Conservation (phyloP, 2,797 vertebrate species). For the Valencia hispanica region DNA sequence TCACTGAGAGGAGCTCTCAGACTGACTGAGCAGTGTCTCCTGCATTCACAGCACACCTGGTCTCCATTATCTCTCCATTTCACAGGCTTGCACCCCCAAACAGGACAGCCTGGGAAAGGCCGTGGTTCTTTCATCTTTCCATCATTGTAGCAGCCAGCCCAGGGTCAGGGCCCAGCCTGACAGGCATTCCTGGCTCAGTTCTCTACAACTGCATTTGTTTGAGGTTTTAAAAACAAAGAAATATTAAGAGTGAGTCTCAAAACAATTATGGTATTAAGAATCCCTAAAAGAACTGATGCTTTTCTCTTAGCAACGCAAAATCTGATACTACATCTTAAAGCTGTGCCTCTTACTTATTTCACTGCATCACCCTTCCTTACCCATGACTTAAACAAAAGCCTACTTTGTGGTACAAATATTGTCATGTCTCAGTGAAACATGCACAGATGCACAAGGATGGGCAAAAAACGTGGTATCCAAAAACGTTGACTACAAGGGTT, state of each 20-base stretch:
- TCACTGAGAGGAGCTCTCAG: conserved; percentile 77
- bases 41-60: conserved; percentile 86
- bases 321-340: conserved; percentile 55
- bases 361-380: conserved; percentile 45
- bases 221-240: conserved; percentile 65
- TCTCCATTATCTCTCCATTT: conserved; percentile 89
- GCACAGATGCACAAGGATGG: conserved; percentile 21
- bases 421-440: conserved; percentile 14
- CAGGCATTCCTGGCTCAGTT: conserved; percentile 83
- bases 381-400: conserved; percentile 38
- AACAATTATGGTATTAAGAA: conserved; percentile 84
- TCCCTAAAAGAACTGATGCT: conserved; percentile 69
- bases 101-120: conserved; percentile 86
- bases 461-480: conserved; percentile 28
- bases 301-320: conserved; percentile 62
- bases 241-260: conserved; percentile 81
- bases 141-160: conserved; percentile 83
- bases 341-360: conserved; percentile 40
- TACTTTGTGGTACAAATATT: conserved; percentile 41
- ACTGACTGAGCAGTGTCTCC: conserved; percentile 79
- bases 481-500: conserved; percentile 62
- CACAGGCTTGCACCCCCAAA: conserved; percentile 84
- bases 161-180: conserved; percentile 85
- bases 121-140: conserved; percentile 86
- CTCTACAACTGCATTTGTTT: conserved; percentile 84